Conservation (phyloP, 2,113 vertebrate genomes). For the Cynopterus brachyotis region DNA sequence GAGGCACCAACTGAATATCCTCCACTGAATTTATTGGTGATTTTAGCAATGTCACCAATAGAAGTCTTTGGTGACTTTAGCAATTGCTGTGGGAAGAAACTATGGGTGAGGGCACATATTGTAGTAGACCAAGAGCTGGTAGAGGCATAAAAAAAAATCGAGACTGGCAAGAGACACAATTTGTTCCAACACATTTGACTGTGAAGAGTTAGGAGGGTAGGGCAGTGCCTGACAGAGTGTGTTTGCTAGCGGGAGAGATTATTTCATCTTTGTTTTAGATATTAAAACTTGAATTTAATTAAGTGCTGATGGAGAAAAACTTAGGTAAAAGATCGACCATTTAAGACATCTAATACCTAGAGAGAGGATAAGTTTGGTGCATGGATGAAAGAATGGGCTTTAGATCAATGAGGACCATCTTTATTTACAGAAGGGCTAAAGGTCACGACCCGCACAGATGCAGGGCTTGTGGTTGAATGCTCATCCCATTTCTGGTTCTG, state of each 20-base stretch:
- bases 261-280: background rate
- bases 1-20: background rate
- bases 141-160: background rate
- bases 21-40: background rate
- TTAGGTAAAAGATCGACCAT: background rate
- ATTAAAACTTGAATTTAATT: background rate
- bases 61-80: background rate
- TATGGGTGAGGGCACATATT: no score
- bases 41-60: background rate
- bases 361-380: background rate
- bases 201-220: background rate
- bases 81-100: background rate
- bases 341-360: background rate
- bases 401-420: background rate
- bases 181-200: background rate
- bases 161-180: background rate
- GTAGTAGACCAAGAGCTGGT: background rate
- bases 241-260: background rate
- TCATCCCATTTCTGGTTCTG: background rate
- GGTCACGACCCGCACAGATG: fast-evolving
- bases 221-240: background rate
- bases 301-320: background rate
- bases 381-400: background rate
- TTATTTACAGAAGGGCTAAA: background rate
- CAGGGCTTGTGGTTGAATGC: fast-evolving